Evolutionary conservation across 92 coral and sea anemone genomes (phyloP).

Genomic region (Epizoanthus stellaris): DNA sequence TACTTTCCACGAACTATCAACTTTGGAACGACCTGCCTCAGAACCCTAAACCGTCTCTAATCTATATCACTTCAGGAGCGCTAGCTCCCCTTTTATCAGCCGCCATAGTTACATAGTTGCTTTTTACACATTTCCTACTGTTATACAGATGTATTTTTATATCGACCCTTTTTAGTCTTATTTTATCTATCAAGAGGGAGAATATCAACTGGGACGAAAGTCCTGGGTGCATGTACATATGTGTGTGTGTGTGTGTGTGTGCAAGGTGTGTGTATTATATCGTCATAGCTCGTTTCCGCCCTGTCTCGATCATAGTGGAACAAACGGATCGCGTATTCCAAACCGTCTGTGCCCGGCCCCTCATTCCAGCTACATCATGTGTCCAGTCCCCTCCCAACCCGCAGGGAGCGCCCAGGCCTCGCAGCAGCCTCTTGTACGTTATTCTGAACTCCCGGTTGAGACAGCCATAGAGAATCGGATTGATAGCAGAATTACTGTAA

Average conservation of each 20-base stretch:
- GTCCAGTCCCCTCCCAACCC: neutral
- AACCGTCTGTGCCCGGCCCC: slow-evolving; percentile 25
- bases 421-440: slow-evolving; percentile 59
- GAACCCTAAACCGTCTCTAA: slow-evolving; percentile 10
- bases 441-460: slow-evolving; percentile 62
- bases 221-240: neutral
- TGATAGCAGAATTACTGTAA: slow-evolving; percentile 61
- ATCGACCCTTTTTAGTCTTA: neutral
- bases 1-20: slow-evolving; percentile 2
- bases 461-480: slow-evolving; percentile 66
- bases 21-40: slow-evolving; percentile 32
- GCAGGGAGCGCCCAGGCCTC: slow-evolving; percentile 8
- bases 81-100: too few species aligned
- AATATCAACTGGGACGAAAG: slow-evolving; percentile 13
- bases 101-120: neutral
- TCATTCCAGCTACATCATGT: neutral
- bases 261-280: neutral
- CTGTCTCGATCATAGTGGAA: slow-evolving; percentile 10
- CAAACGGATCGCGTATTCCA: slow-evolving; percentile 24
- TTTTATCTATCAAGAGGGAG: neutral
- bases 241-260: too few species aligned
- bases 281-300: slow-evolving; percentile 36
- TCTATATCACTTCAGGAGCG: neutral
- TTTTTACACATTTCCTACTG: neutral
- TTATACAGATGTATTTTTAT: neutral